Conservation (phyloP, 2,113 vertebrate genomes). For the Hyperopisus bebe region DNA sequence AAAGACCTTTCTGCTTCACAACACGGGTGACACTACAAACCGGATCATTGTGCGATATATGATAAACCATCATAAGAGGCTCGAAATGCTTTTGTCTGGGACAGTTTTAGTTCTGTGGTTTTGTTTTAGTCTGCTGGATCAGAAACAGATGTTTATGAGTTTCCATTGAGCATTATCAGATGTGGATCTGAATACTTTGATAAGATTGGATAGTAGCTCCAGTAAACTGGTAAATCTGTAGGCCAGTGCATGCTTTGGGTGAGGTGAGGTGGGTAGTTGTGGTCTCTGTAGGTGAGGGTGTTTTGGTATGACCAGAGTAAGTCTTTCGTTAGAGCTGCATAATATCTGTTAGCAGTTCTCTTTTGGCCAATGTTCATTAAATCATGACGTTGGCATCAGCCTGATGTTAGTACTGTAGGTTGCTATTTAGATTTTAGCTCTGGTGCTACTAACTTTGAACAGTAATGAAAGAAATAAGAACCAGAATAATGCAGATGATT, state of each 20-base stretch:
- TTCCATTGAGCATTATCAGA: slow-evolving; percentile 17
- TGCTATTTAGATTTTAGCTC: neutral
- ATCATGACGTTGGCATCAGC: neutral
- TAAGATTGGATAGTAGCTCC: slow-evolving; percentile 4
- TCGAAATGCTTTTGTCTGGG: slow-evolving; percentile 8
- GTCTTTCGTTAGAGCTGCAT: neutral
- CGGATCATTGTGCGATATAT: slow-evolving; percentile 1
- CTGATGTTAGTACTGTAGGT: neutral
- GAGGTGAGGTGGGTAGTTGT: neutral
- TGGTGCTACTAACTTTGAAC: neutral
- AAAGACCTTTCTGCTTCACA: neutral
- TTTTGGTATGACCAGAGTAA: neutral
- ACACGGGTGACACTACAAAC: slow-evolving; percentile 1
- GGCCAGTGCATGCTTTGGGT: neutral
- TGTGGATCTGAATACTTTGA: neutral
- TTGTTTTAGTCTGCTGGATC: slow-evolving; percentile 20
- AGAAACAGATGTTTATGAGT: slow-evolving; percentile 35
- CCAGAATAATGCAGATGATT: neutral
- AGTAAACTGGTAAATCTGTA: neutral
- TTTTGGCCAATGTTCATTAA: neutral
- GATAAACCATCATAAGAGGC: neutral
- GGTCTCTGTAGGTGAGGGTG: neutral
- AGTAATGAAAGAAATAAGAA: neutral
- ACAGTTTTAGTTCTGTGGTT: slow-evolving; percentile 22
- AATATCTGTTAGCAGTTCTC: neutral